phyloP scores from a whole-genome alignment of 2,888 invertebrate species.

The Cordilura impudica region DNA sequence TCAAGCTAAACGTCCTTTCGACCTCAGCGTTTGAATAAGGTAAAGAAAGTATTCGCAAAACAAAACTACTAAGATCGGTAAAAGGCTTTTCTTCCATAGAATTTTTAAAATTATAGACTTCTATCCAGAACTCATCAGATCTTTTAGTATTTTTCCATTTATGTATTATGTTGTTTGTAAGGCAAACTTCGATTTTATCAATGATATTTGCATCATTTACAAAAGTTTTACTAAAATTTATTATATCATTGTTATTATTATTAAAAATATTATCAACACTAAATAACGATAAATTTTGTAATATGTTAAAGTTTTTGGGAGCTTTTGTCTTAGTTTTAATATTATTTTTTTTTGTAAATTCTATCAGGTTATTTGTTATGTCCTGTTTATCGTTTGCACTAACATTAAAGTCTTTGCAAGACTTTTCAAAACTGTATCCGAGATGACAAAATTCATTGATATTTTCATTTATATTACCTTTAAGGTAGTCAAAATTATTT shows the following conservation, averaged over 20 bases:
- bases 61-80: no score
- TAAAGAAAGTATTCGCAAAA: neutral
- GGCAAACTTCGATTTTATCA: neutral
- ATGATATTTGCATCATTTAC: neutral
- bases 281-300: neutral
- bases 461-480: slow-evolving; percentile 14
- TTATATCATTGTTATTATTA: neutral
- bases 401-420: neutral
- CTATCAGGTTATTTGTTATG: neutral
- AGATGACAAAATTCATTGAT: slow-evolving; percentile 21
- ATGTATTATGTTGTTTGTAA: neutral
- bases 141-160: neutral
- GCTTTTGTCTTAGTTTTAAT: no score
- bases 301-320: neutral
- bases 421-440: slow-evolving; percentile 30
- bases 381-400: neutral
- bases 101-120: neutral
- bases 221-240: neutral
- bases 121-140: neutral
- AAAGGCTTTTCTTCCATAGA: no score
- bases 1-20: neutral
- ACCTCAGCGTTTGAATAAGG: neutral
- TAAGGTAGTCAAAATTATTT: slow-evolving; percentile 26
- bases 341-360: neutral
- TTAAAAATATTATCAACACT: neutral